Evolutionary conservation across 2,113 vertebrate species (phyloP).

Genomic region (Aspidoscelis tigris): DNA sequence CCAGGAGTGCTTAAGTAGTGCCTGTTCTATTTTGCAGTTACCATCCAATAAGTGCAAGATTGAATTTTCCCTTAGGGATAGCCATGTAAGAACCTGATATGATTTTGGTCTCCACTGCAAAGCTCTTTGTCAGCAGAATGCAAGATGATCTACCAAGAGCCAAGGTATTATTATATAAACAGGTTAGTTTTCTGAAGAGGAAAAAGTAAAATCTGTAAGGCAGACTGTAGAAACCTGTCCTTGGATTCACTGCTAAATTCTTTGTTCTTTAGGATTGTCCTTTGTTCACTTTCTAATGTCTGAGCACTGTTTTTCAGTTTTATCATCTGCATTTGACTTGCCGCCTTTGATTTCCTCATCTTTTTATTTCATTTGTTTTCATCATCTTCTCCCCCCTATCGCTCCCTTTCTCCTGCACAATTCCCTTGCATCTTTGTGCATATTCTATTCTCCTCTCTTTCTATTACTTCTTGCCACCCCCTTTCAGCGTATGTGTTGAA

Average conservation of each 20-base stretch:
- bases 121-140: not conserved
- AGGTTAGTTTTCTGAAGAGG: not conserved
- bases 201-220: not conserved
- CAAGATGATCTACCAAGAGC: not conserved
- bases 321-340: slow-evolving; percentile 17
- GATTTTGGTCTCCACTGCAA: not conserved
- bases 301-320: slow-evolving; percentile 11
- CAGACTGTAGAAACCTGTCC: not conserved
- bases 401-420: slow-evolving; percentile 1
- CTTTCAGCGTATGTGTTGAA: slow-evolving; percentile 17
- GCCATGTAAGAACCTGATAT: not conserved
- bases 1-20: no score
- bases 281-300: slow-evolving; percentile 7
- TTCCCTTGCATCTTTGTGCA: slow-evolving; percentile 7
- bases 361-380: slow-evolving; percentile 36
- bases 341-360: slow-evolving; percentile 29
- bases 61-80: not conserved
- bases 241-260: slow-evolving; percentile 15
- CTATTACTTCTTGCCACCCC: slow-evolving; percentile 5
- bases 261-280: not conserved
- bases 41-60: not conserved
- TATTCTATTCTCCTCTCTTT: not conserved
- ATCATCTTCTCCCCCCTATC: slow-evolving; percentile 15
- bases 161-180: not conserved
- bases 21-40: not conserved